These are phyloP conservation scores for Chydorus sphaericus DNA, from an alignment of 2,888 invertebrate species.

Conservation along the genomic window DNA sequence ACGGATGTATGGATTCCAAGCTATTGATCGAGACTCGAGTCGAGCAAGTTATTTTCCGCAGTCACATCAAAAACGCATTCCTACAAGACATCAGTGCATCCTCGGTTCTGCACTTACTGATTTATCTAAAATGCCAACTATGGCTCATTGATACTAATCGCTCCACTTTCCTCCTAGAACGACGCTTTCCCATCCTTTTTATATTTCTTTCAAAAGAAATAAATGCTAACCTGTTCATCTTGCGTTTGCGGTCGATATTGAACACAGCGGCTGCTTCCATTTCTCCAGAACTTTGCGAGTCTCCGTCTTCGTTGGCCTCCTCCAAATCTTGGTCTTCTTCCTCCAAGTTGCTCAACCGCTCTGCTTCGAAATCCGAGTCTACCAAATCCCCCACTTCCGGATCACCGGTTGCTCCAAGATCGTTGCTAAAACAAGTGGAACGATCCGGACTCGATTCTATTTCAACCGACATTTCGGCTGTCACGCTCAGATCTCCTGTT, in stretches of 20 bases:
- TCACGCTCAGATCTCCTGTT: slow-evolving; percentile 21
- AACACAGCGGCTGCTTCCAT: neutral
- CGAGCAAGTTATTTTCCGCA: no score
- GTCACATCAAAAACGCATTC: no score
- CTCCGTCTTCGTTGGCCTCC: slow-evolving; percentile 12
- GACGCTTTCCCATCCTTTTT: no score
- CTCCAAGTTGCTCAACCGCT: neutral
- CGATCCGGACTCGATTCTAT: slow-evolving; percentile 10
- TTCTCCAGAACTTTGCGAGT: slow-evolving; percentile 5
- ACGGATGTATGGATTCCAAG: no score
- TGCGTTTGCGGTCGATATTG: slow-evolving; percentile 11
- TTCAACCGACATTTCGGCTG: slow-evolving; percentile 17
- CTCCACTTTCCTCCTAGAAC: no score
- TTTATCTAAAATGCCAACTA: no score
- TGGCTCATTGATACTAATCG: no score
- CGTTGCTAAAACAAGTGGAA: slow-evolving; percentile 4
- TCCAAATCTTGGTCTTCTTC: slow-evolving; percentile 9
- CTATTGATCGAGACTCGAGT: no score
- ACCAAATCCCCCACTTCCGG: neutral
- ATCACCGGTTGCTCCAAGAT: neutral
- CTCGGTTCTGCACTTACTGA: no score
- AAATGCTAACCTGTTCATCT: slow-evolving; percentile 20
- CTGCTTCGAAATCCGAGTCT: slow-evolving; percentile 7
- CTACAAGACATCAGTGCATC: no score
- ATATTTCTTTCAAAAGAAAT: no score